Evolutionary conservation across 2,797 vertebrate genomes (phyloP).

Genomic region (Onychomys leucogaster): DNA sequence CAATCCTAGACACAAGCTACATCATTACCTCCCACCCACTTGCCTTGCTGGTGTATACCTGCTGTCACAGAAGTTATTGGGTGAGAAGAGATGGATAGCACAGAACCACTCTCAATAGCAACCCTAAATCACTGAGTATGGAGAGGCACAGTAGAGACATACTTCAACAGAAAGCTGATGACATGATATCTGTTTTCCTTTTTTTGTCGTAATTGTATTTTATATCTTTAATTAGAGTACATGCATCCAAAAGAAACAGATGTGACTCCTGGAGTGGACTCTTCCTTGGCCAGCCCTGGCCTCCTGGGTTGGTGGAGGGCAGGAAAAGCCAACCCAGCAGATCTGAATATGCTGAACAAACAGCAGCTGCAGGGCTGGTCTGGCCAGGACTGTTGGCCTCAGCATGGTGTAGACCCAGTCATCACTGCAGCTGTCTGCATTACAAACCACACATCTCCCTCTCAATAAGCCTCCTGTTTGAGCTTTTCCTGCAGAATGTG

Average conservation of each 20-base stretch:
- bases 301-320: not conserved
- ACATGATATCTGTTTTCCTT: not conserved
- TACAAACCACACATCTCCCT: not conserved
- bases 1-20: not conserved
- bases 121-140: not conserved
- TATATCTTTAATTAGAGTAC: not conserved
- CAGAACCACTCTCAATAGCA: not conserved
- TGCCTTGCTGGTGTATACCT: not conserved
- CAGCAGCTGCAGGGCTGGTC: not conserved
- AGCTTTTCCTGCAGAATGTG: not conserved
- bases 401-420: not conserved
- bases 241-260: not conserved
- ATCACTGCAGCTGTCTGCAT: not conserved
- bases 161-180: not conserved
- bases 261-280: not conserved
- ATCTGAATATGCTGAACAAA: not conserved
- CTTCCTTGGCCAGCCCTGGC: too few species aligned
- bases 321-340: not conserved
- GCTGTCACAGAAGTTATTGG: not conserved
- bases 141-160: not conserved
- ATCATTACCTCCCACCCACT: not conserved
- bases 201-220: not conserved
- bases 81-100: not conserved
- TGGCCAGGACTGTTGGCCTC: not conserved
- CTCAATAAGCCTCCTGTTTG: constrained; percentile 44